Conservation (phyloP, 2,113 vertebrate species). For the Tupaia tana region DNA sequence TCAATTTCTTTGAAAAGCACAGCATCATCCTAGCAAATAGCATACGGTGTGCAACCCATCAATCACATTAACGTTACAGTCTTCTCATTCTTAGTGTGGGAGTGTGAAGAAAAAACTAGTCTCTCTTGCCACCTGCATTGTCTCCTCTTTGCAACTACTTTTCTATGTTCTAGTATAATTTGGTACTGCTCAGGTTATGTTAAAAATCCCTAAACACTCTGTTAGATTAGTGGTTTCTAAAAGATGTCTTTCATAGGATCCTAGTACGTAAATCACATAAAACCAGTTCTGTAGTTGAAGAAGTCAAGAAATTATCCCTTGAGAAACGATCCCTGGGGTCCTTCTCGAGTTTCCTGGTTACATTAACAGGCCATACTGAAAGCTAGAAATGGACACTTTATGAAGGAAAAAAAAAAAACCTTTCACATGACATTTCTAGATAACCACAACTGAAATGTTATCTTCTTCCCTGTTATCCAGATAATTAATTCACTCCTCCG, state of each 20-base stretch:
- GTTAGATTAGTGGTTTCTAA: constrained; percentile 29
- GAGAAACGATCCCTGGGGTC: too few species aligned
- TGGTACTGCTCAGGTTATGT: background rate
- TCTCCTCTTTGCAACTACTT: background rate
- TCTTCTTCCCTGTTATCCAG: background rate
- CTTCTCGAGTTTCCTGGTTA: background rate
- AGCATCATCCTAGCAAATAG: constrained; percentile 21
- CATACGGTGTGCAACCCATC: background rate
- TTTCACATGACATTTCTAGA: background rate
- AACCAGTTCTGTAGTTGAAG: background rate
- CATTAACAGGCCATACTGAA: background rate
- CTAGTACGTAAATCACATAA: constrained; percentile 5
- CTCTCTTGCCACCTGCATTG: background rate
- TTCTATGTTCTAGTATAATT: background rate
- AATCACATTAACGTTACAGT: background rate
- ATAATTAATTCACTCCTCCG: background rate
- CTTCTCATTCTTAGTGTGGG: background rate
- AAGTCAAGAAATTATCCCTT: background rate
- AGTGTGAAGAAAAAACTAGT: background rate
- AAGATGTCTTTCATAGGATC: background rate
- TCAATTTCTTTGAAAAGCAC: background rate
- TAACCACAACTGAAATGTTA: background rate
- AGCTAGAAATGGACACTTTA: background rate
- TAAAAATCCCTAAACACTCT: constrained; percentile 36
- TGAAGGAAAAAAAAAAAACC: background rate